phyloP scores from a whole-genome alignment of 1,140 invertebrate genomes.

The Heterodera schachtii region DNA sequence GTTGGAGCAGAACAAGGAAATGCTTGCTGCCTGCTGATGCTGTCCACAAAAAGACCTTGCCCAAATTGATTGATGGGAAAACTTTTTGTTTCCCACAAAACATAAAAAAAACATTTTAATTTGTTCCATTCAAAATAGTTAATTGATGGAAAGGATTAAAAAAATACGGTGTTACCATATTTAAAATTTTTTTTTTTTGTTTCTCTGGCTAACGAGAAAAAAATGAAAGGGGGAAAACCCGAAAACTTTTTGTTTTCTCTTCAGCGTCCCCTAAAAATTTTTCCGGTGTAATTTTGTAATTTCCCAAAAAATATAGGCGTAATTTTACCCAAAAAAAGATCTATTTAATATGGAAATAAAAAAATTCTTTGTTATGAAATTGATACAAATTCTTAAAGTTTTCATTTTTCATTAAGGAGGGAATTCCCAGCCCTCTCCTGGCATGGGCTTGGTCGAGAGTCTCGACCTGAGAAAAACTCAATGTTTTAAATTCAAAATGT shows the following conservation, averaged over 20 bases:
- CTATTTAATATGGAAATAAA: not conserved
- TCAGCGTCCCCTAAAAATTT: no score
- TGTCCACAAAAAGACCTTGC: not conserved
- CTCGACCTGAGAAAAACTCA: not conserved
- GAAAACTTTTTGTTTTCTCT: not conserved
- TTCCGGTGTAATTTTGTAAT: no score
- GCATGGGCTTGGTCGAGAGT: not conserved
- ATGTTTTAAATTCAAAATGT: conserved; percentile 15
- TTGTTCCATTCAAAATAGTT: no score
- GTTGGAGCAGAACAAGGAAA: no score
- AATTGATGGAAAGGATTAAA: no score
- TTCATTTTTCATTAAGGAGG: not conserved
- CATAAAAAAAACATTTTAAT: conserved; percentile 31
- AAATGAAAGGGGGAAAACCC: no score
- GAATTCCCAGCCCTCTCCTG: not conserved
- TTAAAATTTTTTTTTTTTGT: no score
- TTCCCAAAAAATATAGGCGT: not conserved
- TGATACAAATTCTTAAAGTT: conserved; percentile 9
- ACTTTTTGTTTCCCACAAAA: conserved; percentile 18
- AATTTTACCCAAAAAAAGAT: not conserved
- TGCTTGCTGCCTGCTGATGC: not conserved
- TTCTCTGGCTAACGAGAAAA: no score
- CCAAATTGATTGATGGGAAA: conserved; percentile 4
- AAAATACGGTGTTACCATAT: no score
- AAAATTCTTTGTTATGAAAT: no score